Conservation (phyloP, 2,113 vertebrate genomes). For the Limnothrissa miodon region DNA sequence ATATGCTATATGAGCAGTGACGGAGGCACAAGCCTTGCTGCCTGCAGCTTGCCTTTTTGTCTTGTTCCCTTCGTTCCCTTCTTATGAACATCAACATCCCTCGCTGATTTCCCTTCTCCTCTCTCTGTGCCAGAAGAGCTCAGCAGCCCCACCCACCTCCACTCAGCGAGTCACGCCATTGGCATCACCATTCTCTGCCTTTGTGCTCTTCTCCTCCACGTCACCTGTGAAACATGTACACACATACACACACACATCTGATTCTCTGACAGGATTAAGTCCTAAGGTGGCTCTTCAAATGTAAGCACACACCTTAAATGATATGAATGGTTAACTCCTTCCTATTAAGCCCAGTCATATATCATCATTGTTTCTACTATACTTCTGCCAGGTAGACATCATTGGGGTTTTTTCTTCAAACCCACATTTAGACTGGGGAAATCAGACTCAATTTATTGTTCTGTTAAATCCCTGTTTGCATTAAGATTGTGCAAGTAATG, state of each 20-base stretch:
- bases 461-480: too few species aligned
- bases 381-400: background rate
- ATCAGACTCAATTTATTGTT: too few species aligned
- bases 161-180: conserved; percentile 27
- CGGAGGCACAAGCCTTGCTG: too few species aligned
- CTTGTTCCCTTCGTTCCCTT: background rate
- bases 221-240: conserved; percentile 44
- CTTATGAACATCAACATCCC: background rate
- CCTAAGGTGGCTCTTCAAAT: background rate
- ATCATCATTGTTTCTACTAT: too few species aligned
- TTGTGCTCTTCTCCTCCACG: conserved; percentile 28
- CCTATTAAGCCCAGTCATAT: too few species aligned
- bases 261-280: background rate
- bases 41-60: background rate
- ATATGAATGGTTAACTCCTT: background rate
- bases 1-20: too few species aligned
- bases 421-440: too few species aligned
- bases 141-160: background rate
- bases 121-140: background rate
- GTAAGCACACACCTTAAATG: background rate
- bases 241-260: background rate
- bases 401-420: background rate
- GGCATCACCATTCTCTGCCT: conserved; percentile 46
- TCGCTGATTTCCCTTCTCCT: background rate
- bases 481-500: too few species aligned